phyloP scores from a whole-genome alignment of 2,797 vertebrate genomes.

The Phoeniculus purpureus region DNA sequence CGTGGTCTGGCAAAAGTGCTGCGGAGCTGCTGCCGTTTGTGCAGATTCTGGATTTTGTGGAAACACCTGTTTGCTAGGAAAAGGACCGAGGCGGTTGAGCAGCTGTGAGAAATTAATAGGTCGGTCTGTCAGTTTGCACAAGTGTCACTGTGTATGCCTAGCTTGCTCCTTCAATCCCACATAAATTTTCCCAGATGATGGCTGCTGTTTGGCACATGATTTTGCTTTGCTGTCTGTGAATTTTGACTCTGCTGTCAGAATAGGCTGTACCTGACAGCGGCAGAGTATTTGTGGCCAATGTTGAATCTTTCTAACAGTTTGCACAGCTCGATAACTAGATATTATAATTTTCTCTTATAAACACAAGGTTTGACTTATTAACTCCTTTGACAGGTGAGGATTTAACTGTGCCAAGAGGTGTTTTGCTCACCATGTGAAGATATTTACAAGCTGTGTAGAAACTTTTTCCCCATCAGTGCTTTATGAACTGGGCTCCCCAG shows the following conservation, averaged over 20 bases:
- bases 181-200: neutral
- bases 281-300: accelerated
- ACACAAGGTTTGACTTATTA: neutral
- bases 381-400: neutral
- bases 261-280: accelerated
- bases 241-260: neutral
- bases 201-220: neutral
- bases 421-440: accelerated
- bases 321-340: neutral
- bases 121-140: accelerated
- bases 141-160: neutral
- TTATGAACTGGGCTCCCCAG: neutral
- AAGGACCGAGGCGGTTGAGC: neutral
- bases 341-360: neutral
- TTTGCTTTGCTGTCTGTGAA: neutral
- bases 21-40: neutral
- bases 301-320: neutral
- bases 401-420: neutral
- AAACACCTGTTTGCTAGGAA: neutral
- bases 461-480: neutral
- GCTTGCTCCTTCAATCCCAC: neutral
- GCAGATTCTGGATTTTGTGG: neutral
- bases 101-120: neutral
- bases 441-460: neutral
- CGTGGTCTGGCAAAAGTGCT: neutral